Base-by-base conservation (phyloP, 2,113 vertebrate species). In the Paratilapia polleni region DNA sequence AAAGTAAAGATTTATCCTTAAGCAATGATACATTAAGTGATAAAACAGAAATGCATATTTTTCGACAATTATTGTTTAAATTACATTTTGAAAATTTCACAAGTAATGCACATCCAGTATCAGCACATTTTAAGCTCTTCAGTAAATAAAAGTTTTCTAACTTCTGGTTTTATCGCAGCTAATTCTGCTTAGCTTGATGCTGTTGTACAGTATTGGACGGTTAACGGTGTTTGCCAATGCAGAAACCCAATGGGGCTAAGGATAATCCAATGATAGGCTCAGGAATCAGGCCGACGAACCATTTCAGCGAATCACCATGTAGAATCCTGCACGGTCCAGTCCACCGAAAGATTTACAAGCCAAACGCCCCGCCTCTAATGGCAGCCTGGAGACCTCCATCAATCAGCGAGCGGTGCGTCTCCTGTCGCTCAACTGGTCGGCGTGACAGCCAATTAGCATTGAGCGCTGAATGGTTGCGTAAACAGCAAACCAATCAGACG, bases 371-470 rank as follows among this genome's bases (percentile, higher is more conserved):
- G 54, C 62, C 79, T 54, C 14, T 49, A 31, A 60, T 3, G 19
- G 3, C 47, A 64, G 60, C n/a, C 22, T 8, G 9, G 5, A 26
- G 17, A 38, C 54, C 19, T 82, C 57, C 59, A 19, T 8, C 93
- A 94, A 91, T 94, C 76, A 86, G 47, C 38, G 62, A 43, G 52
- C 73, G 75, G 88, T 94, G 92, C 94, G 93, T 85, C 92, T 88
- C 20, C 79, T 43, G 63, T 76, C 74, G 49, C 49, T 12, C 12
- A 26, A 43, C 3, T 22, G 80, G 89, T 60, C 20, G n/a, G 56
- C 7, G 8, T 64, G 3, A 6, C 3, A 89, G 41, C 90, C 86
- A 93, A 86, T 92, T 28, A 78, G 70, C 6, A n/a, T 12, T 19
- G 5, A 34, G 15, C 3, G n/a, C 0, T 28, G 13, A 26, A 20